Conservation (phyloP, 2,797 vertebrate genomes). For the Sebastes minor region DNA sequence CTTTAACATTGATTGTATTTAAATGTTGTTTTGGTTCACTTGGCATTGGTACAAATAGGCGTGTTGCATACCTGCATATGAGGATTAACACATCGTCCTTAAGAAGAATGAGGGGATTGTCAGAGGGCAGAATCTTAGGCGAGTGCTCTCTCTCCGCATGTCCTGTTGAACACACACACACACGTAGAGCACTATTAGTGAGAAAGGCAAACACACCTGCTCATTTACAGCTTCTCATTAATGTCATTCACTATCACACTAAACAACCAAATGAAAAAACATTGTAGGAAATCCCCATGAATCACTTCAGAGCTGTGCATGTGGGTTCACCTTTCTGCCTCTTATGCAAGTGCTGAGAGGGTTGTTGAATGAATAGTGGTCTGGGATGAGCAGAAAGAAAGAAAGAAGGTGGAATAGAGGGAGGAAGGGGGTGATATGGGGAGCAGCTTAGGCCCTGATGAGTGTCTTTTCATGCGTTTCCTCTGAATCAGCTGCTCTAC, state of each 20-base stretch:
- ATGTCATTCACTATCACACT: background rate
- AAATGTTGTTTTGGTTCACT: background rate
- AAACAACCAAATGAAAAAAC: constrained; percentile 25
- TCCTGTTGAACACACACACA: constrained; percentile 68
- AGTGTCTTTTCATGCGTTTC: constrained; percentile 29
- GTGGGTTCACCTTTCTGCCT: constrained; percentile 42
- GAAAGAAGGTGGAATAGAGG: constrained; percentile 9
- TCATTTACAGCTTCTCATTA: constrained; percentile 14
- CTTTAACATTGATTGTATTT: background rate
- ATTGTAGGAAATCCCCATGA: constrained; percentile 28
- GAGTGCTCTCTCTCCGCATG: constrained; percentile 28
- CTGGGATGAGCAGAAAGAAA: constrained; percentile 27
- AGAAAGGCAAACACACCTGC: background rate
- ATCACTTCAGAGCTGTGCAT: constrained; percentile 11
- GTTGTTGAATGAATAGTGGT: constrained; percentile 37
- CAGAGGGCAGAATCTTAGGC: constrained; percentile 61
- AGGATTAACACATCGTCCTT: constrained; percentile 67
- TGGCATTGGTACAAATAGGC: background rate
- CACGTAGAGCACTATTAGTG: background rate
- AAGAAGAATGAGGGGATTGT: constrained; percentile 54
- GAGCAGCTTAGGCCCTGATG: constrained; percentile 54
- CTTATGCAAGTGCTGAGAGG: constrained; percentile 34
- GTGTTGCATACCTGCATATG: constrained; percentile 78
- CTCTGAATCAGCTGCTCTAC: constrained; percentile 31
- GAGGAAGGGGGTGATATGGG: constrained; percentile 2